Percentiles rank a stretch among this genome's conserved stretches.
Conservation (phyloP, 2,113 vertebrate genomes). For the Xiphophorus maculatus region DNA sequence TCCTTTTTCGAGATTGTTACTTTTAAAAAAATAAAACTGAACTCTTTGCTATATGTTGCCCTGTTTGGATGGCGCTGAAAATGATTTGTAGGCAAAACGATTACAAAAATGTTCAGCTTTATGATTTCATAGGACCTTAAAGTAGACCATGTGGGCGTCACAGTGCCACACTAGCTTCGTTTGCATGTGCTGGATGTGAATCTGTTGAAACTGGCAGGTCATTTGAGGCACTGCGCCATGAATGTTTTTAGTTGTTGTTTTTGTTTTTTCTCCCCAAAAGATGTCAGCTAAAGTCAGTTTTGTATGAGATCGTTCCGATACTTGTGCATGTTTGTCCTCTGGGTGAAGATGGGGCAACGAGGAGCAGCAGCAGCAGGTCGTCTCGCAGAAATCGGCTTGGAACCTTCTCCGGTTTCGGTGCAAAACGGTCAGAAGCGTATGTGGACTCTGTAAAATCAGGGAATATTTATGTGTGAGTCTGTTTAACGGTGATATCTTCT, state of each 20-base stretch:
- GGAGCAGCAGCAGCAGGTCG: constrained; percentile 19
- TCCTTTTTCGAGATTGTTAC: neutral
- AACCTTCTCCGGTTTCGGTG: constrained; percentile 36
- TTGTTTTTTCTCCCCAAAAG: neutral
- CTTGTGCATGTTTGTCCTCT: constrained; percentile 44
- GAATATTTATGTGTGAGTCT: constrained; percentile 81
- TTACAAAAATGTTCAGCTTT: constrained; percentile 3
- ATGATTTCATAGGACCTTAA: neutral
- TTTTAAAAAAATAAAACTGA: neutral
- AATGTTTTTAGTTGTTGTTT: neutral
- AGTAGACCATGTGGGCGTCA: constrained; percentile 21
- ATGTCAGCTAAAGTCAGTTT: constrained; percentile 33
- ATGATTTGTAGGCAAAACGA: constrained; percentile 56
- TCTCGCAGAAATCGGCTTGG: constrained; percentile 24
- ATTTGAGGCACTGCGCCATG: constrained; percentile 53
- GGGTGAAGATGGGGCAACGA: constrained; percentile 12
- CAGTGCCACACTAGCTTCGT: constrained; percentile 40
- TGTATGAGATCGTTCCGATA: constrained; percentile 34
- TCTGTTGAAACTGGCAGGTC: constrained; percentile 47
- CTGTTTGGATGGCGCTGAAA: constrained; percentile 53
- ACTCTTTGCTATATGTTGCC: neutral
- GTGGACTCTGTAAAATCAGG: constrained; percentile 83
- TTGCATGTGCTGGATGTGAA: constrained; percentile 53
- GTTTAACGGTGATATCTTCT: constrained; percentile 77
- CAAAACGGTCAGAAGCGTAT: constrained; percentile 68